Percentiles rank a stretch among this genome's conserved stretches.
phyloP scores from a whole-genome alignment of 2,113 vertebrate species.

The Ahaetulla prasina region DNA sequence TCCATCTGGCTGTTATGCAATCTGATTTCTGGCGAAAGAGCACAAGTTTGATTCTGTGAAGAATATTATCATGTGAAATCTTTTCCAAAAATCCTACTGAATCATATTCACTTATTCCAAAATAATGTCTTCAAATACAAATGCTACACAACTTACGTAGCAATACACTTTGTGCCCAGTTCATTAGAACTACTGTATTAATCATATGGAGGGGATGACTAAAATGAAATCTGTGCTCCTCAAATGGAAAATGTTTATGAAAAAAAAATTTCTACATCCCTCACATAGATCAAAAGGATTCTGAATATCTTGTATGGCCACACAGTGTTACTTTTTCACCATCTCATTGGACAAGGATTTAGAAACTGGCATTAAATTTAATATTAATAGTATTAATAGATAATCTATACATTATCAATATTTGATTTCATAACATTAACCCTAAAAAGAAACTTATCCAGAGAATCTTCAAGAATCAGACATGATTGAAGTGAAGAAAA shows the following conservation, averaged over 20 bases:
- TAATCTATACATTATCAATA: not conserved
- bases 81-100: constrained; percentile 35
- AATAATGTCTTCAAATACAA: constrained; percentile 35
- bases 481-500: too few species aligned
- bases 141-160: constrained; percentile 11
- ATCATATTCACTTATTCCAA: not conserved
- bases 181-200: constrained; percentile 45
- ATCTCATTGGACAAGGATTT: constrained; percentile 1
- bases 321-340: constrained; percentile 35
- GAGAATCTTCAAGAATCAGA: too few species aligned
- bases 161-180: not conserved
- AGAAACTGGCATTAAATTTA: constrained; percentile 35
- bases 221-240: constrained; percentile 38
- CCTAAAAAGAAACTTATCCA: too few species aligned
- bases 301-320: constrained; percentile 32
- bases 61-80: constrained; percentile 30
- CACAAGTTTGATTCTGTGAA: constrained; percentile 26
- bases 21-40: not conserved
- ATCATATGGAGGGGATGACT: constrained; percentile 36
- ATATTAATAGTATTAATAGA: constrained; percentile 10
- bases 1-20: constrained; percentile 25
- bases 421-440: too few species aligned
- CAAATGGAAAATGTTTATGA: constrained; percentile 46
- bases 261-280: not conserved
- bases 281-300: constrained; percentile 12